These are phyloP conservation scores for Nasonovia ribisnigri DNA, from an alignment of 2,888 invertebrate species.

Conservation along the genomic window DNA sequence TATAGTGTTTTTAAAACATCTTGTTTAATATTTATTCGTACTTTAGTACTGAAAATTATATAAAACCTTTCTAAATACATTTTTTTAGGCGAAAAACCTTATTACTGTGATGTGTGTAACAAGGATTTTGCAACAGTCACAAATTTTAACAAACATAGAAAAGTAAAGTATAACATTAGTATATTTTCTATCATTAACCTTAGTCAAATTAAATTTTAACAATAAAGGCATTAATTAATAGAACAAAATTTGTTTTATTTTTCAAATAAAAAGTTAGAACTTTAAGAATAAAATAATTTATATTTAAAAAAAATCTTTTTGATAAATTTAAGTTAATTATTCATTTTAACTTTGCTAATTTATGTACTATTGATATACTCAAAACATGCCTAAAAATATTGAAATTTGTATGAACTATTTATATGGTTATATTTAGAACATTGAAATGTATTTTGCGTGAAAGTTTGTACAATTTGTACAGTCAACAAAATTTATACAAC, in stretches of 20 bases:
- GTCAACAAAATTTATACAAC: neutral
- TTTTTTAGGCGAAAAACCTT: conserved; percentile 53
- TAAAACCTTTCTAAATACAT: neutral
- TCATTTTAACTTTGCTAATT: neutral
- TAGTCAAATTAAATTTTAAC: neutral
- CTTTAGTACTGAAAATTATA: neutral
- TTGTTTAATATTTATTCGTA: neutral
- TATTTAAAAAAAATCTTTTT: neutral
- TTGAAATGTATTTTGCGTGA: neutral
- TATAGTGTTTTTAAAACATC: neutral
- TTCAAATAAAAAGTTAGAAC: no score
- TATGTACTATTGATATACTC: neutral
- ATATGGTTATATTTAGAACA: neutral
- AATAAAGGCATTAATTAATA: neutral
- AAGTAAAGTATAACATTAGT: conserved; percentile 31
- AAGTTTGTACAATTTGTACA: neutral
- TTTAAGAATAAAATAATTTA: no score
- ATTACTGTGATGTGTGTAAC: conserved; percentile 49
- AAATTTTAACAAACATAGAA: conserved; percentile 55
- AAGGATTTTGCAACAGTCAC: conserved; percentile 49
- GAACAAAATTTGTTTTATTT: neutral
- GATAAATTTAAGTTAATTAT: neutral
- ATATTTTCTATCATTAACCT: neutral
- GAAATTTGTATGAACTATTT: neutral
- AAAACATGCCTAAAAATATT: neutral